Percentiles rank a stretch among this genome's conserved stretches.
Conservation (phyloP, 2,113 vertebrate species). For the Lasiurus cinereus region DNA sequence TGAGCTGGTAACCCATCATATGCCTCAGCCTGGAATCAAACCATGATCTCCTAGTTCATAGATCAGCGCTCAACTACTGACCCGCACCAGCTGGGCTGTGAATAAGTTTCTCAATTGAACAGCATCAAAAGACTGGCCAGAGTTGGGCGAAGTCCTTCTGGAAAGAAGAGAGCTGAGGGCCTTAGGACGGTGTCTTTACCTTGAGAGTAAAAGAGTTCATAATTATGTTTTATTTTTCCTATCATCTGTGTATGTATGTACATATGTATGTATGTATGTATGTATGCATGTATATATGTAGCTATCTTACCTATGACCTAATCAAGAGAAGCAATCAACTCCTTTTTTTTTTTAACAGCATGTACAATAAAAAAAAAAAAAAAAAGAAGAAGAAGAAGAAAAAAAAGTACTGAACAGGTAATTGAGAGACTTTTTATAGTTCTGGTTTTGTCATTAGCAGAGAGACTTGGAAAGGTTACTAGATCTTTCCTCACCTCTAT, state of each 20-base stretch:
- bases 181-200: neutral
- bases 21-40: too few relatives aligned
- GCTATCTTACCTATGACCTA: neutral
- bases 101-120: slow-evolving; percentile 17
- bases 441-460: neutral
- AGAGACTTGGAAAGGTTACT: neutral
- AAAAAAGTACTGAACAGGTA: neutral
- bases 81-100: neutral
- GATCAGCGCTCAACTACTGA: too few relatives aligned
- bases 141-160: neutral
- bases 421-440: neutral
- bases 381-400: too few relatives aligned
- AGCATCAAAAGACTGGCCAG: neutral
- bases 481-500: neutral
- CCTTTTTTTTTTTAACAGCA: neutral
- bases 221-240: neutral
- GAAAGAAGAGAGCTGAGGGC: neutral
- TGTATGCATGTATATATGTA: neutral
- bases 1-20: too few relatives aligned
- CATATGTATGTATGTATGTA: neutral
- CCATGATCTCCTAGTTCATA: too few relatives aligned
- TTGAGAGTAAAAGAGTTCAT: neutral
- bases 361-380: neutral
- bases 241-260: neutral
- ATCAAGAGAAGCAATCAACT: neutral